Conservation (phyloP, 2,888 invertebrate species). For the Unio pictorum region DNA sequence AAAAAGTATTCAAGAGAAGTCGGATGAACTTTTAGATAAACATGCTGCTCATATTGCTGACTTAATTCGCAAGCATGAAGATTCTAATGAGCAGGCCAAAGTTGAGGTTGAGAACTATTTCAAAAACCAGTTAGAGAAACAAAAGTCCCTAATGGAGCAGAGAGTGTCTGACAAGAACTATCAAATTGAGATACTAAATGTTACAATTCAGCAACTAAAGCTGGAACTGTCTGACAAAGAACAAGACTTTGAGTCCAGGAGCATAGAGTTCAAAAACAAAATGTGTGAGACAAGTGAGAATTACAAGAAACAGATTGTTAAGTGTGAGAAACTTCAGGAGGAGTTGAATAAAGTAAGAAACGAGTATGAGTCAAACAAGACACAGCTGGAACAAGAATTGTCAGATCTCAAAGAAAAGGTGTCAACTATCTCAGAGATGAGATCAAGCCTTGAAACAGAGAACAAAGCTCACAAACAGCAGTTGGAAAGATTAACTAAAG, state of each 20-base stretch:
- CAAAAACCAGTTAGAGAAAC: constrained; percentile 43
- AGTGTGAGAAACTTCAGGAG: constrained; percentile 48
- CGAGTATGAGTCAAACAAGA: constrained; percentile 25
- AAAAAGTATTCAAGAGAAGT: constrained; percentile 39
- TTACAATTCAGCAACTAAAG: constrained; percentile 26
- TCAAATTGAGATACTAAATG: constrained; percentile 33
- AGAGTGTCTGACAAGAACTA: constrained; percentile 49
- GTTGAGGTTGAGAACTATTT: constrained; percentile 52
- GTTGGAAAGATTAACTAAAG: constrained; percentile 36
- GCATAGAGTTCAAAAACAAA: constrained; percentile 35
- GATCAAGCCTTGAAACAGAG: constrained; percentile 24
- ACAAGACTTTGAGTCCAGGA: constrained; percentile 33
- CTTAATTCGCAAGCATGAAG: constrained; percentile 45
- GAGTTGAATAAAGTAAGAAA: constrained; percentile 54
- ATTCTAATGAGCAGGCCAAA: constrained; percentile 38
- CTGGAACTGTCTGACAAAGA: constrained; percentile 38
- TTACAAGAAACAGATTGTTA: constrained; percentile 41
- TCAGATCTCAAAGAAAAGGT: constrained; percentile 21
- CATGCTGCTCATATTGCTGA: constrained; percentile 49
- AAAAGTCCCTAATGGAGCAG: constrained; percentile 47
- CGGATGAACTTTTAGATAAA: constrained; percentile 41
- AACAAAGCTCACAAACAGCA: constrained; percentile 27
- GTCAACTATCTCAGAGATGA: constrained; percentile 9
- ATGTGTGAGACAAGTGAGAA: constrained; percentile 30
- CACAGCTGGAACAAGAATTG: constrained; percentile 28